These are phyloP conservation scores for Vandiemenella viatica DNA, from an alignment of 2,888 invertebrate species.

Conservation along the genomic window DNA sequence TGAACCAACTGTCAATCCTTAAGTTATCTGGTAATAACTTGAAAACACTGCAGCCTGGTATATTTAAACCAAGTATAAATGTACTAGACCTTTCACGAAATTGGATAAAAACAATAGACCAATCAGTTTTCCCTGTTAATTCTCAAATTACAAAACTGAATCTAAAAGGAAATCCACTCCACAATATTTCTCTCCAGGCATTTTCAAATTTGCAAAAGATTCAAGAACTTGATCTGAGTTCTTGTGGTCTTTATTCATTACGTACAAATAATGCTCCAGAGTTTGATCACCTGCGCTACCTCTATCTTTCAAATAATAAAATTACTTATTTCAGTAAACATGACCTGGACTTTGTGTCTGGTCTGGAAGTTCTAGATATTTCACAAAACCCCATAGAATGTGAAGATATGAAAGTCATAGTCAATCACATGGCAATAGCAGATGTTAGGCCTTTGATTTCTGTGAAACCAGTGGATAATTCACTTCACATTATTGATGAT, in stretches of 20 bases:
- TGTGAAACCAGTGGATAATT: slow-evolving; percentile 12
- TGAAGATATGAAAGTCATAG: slow-evolving; percentile 48
- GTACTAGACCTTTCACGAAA: slow-evolving; percentile 61
- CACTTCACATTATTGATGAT: not conserved
- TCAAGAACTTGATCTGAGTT: slow-evolving; percentile 52
- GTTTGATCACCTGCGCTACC: too few species aligned
- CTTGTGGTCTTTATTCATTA: slow-evolving; percentile 47
- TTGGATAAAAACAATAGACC: slow-evolving; percentile 41
- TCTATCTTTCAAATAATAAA: too few species aligned
- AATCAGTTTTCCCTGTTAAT: slow-evolving; percentile 49
- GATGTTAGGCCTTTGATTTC: slow-evolving; percentile 35
- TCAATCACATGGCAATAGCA: slow-evolving; percentile 28
- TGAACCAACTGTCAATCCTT: slow-evolving; percentile 51
- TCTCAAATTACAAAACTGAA: slow-evolving; percentile 47
- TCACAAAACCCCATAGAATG: slow-evolving; percentile 52
- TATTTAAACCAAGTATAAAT: slow-evolving; percentile 39
- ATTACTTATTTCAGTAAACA: too few species aligned
- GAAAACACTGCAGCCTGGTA: slow-evolving; percentile 36
- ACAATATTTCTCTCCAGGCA: slow-evolving; percentile 45
- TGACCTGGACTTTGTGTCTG: slow-evolving; percentile 41
- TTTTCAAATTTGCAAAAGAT: slow-evolving; percentile 47
- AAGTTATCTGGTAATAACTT: slow-evolving; percentile 47
- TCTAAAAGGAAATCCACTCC: slow-evolving; percentile 56
- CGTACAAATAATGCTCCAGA: too few species aligned
- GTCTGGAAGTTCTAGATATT: slow-evolving; percentile 43